Evolutionary conservation across 1,140 invertebrate species (phyloP), one percentile per base, ranked within the genome.

Genomic region (Chironomus striatipennis): DNA sequence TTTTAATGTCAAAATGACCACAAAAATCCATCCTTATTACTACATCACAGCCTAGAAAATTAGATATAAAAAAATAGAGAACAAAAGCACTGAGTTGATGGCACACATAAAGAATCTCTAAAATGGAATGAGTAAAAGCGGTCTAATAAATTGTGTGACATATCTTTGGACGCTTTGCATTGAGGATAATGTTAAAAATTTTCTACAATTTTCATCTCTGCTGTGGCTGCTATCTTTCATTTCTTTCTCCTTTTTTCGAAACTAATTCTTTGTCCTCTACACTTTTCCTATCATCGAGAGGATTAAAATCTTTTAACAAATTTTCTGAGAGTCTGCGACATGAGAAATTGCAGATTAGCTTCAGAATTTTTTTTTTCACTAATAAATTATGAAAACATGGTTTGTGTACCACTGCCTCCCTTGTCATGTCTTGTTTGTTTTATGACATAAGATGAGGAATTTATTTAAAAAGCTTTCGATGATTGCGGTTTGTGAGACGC

Each of bases 291-390:
- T 57, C 47, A 57, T 57, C 47, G n/a, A 15, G 47, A 10, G 47
- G 47, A 57, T 57, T 57, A 57, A 57, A 57, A 57, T 57, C 47
- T 57, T 57, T n/a, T 57, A 57, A 57, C 47, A 57, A n/a, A 57
- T 57, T 57, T 57, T 57, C 47, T 57, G 47, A 57, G 47, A 57
- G 47, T 57, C 47, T 57, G 47, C 47, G 47, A 57, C 47, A 57
- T 57, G 47, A 57, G 12, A 57, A 57, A 57, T 57, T 57, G 47
- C 47, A 57, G 47, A 57, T 57, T 57, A 57, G 47, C 47, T 57
- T 57, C n/a, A 57, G 43, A 47, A 15, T n/a, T n/a, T 12, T 57
- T 15, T 57, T 57, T 15, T 12, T 57, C 47, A 57, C 47, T 57
- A 57, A 57, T 57, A 57, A n/a, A 57, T 57, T 57, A 57, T 57